These are phyloP conservation scores for Chrysopilus asiliformis DNA, from an alignment of 2,888 invertebrate species.

Conservation along the genomic window DNA sequence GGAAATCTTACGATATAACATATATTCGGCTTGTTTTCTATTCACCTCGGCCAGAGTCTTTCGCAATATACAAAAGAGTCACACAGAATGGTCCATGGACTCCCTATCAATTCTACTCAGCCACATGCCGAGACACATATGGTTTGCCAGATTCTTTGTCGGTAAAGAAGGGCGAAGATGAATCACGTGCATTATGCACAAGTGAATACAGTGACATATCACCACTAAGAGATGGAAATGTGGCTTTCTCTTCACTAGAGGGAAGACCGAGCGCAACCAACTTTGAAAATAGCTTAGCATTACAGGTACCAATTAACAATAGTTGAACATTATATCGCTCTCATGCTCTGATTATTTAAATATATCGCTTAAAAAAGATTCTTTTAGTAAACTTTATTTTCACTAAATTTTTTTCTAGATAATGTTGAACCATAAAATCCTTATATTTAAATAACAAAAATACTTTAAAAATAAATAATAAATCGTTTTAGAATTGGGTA, in stretches of 20 bases:
- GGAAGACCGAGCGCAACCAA: conserved; percentile 85
- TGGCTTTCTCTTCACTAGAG: conserved; percentile 88
- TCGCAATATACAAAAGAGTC: conserved; percentile 83
- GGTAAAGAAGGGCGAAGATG: conserved; percentile 59
- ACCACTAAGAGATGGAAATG: conserved; percentile 85
- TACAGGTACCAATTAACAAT: conserved; percentile 61
- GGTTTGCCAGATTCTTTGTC: conserved; percentile 62
- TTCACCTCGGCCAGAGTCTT: conserved; percentile 93
- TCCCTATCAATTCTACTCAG: conserved; percentile 86
- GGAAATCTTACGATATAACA: conserved; percentile 93
- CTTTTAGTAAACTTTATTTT: no score
- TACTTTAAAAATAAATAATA: no score
- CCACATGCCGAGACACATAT: conserved; percentile 86
- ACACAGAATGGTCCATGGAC: conserved; percentile 69
- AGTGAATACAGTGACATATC: conserved; percentile 97
- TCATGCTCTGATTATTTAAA: no score
- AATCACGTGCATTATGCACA: conserved; percentile 92
- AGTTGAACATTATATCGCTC: no score
- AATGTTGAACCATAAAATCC: not conserved
- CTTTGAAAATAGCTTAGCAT: conserved; percentile 77
- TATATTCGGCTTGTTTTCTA: conserved; percentile 90
- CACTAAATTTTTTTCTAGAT: not conserved
- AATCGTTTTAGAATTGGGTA: conserved; percentile 71
- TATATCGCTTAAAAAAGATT: no score
- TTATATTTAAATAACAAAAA: not conserved